Evolutionary conservation across 1,140 invertebrate species (phyloP).

Genomic region (Macrosteles quadrilineatus): DNA sequence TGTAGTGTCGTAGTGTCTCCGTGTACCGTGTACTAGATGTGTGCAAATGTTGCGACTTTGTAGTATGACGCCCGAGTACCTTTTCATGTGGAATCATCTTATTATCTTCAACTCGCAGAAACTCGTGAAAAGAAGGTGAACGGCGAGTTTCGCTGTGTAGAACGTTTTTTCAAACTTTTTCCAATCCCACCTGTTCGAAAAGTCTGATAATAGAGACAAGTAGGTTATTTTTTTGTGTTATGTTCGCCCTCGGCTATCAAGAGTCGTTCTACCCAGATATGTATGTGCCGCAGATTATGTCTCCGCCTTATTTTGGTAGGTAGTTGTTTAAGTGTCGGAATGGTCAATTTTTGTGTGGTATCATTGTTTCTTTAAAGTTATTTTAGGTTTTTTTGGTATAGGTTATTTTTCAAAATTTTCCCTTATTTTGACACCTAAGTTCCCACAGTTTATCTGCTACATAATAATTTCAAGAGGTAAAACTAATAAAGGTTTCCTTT

Average conservation of each 20-base stretch:
- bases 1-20: too few relatives aligned
- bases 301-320: slow-evolving; percentile 15
- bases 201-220: slow-evolving; percentile 26
- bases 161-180: slow-evolving; percentile 18
- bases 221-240: slow-evolving; percentile 23
- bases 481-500: too few relatives aligned
- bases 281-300: background rate
- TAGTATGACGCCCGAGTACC: slow-evolving; percentile 71
- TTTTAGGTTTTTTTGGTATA: background rate
- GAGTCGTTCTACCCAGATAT: background rate
- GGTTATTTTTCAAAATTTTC: background rate
- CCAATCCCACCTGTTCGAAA: slow-evolving; percentile 25
- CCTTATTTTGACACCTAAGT: background rate
- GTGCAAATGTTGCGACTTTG: slow-evolving; percentile 37
- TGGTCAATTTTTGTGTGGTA: background rate
- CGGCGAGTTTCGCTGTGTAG: background rate
- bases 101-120: slow-evolving; percentile 88
- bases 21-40: slow-evolving; percentile 34
- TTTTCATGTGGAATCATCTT: slow-evolving; percentile 85
- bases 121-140: slow-evolving; percentile 81
- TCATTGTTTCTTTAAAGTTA: background rate
- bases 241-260: slow-evolving; percentile 8
- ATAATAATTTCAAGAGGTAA: background rate
- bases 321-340: background rate
- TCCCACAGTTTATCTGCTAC: background rate